Evolutionary conservation across 2,888 invertebrate species (phyloP).

Genomic region (Rhaphigaster nebulosa): DNA sequence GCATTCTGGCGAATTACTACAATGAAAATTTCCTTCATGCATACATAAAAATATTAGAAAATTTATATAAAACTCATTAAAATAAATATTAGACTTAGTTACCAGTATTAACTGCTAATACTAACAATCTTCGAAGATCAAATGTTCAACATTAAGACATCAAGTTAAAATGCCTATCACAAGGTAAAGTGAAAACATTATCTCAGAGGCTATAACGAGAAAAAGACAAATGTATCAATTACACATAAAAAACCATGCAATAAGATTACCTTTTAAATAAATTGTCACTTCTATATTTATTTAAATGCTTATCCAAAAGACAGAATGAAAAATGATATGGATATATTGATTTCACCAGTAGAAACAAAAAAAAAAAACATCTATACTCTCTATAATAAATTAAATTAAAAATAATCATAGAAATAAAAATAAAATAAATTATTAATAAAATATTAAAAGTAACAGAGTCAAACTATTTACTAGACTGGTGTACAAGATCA

Average conservation of each 20-base stretch:
- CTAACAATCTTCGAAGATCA: neutral
- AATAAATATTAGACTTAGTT: constrained; percentile 19
- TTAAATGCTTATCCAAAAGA: constrained; percentile 25
- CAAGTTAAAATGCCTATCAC: constrained; percentile 4
- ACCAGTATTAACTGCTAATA: neutral
- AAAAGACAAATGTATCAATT: constrained; percentile 35
- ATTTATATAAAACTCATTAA: constrained; percentile 42
- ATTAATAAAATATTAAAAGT: neutral
- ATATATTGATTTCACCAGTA: neutral
- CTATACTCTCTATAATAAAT: neutral
- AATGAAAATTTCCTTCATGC: constrained; percentile 19
- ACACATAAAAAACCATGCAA: constrained; percentile 29
- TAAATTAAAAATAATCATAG: neutral
- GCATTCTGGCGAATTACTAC: constrained; percentile 18
- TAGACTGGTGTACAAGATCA: neutral
- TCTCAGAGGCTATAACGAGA: constrained; percentile 10
- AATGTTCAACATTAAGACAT: constrained; percentile 39
- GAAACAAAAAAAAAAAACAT: neutral
- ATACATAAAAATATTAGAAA: constrained; percentile 53
- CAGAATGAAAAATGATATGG: constrained; percentile 29
- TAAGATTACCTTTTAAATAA: constrained; percentile 22
- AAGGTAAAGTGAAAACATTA: constrained; percentile 3
- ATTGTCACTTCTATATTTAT: constrained; percentile 28
- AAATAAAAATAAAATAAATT: neutral
- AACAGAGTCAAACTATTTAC: neutral